Evolutionary conservation across 1,140 invertebrate species (phyloP), one percentile per base, ranked within the genome.

Genomic region (Sycophaga agraensis): DNA sequence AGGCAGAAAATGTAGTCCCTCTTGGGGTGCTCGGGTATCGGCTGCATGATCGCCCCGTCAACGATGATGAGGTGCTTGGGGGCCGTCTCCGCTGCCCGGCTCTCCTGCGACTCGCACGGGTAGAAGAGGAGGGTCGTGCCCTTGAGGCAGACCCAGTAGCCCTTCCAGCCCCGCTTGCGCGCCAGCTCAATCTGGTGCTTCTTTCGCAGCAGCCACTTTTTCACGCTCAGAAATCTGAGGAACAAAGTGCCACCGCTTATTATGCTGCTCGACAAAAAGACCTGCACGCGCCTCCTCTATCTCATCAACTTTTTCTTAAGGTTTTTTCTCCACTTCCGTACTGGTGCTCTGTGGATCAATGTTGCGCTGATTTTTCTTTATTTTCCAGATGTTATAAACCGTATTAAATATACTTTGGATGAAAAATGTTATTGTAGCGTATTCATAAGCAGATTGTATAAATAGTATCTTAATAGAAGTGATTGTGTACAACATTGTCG

Each of bases 81-180:
- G 14, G 93, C 91, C 19, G 92, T 90, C 75, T 97, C 94, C 24
- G 95, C 92, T 9, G 91, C 91, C 42, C 91, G 84, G 16, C 91
- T 91, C 74, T 95, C 94, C 48, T 94, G 88, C 24, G 94, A 94
- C 76, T 96, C 94, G 77, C 95, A 97, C 2, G 94, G 94, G 81
- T 97, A 98, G 81, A 98, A 98, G 21, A 98, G 86, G 19, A 99
- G 84, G 17, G 95, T 97, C 12, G 96, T 98, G 58, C 96, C 96
- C 78, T 98, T 98, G 53, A 99, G 84, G 80, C 94, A 97, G 11
- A 98, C 95, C 95, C 96, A 98, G 80, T 98, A 98, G 48, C 93
- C 93, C 81, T 97, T 97, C 96, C 96, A 98, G 60, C 94, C 94
- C 39, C 96, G 86, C 77, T 96, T 96, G 17, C 94, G 86, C 3